Conservation (phyloP, 2,888 invertebrate species). For the Drosophila mercatorum region DNA sequence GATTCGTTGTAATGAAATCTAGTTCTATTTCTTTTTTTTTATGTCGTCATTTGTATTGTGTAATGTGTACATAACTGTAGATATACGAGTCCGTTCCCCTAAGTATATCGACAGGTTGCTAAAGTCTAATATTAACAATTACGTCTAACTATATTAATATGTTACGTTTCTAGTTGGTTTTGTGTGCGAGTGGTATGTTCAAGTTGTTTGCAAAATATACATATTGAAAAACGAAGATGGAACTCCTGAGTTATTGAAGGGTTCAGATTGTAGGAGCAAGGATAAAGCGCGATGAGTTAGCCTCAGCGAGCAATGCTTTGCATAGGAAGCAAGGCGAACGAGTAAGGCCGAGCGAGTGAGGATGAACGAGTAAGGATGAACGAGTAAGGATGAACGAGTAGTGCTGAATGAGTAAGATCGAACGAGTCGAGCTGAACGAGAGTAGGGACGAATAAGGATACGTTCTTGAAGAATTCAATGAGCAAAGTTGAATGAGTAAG, state of each 20-base stretch:
- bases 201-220: conserved; percentile 50
- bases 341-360: too few relatives aligned
- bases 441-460: too few relatives aligned
- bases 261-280: too few relatives aligned
- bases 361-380: too few relatives aligned
- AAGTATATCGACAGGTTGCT: conserved; percentile 42
- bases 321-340: too few relatives aligned
- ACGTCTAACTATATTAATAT: conserved; percentile 42
- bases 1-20: conserved; percentile 27
- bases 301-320: too few relatives aligned
- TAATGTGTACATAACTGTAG: conserved; percentile 46
- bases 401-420: too few relatives aligned
- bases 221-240: conserved; percentile 14
- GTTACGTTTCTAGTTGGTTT: conserved; percentile 58
- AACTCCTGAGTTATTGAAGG: background rate
- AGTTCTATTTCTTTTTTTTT: conserved; percentile 26
- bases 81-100: conserved; percentile 27
- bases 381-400: too few relatives aligned
- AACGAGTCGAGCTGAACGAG: too few relatives aligned
- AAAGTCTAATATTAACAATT: conserved; percentile 32
- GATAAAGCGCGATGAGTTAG: too few relatives aligned
- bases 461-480: too few relatives aligned
- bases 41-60: conserved; percentile 31
- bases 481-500: too few relatives aligned
- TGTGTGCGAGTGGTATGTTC: conserved; percentile 39